Evolutionary conservation across 2,888 invertebrate genomes (phyloP).

Genomic region (Melinaea marsaeus): DNA sequence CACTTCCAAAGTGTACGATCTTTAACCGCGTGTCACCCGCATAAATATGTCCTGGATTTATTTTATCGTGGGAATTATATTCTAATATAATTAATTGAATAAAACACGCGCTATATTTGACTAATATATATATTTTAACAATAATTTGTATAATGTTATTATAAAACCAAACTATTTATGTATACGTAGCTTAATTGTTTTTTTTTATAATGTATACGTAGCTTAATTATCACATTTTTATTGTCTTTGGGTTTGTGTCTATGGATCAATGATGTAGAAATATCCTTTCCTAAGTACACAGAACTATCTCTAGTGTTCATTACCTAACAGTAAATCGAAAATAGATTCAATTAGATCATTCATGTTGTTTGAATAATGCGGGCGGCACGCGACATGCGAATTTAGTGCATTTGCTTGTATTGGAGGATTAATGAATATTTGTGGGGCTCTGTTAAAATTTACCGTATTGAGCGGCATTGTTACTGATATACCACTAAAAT

Average conservation of each 20-base stretch:
- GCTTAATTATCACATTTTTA: background rate
- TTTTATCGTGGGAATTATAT: slow-evolving; percentile 6
- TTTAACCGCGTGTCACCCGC: slow-evolving; percentile 59
- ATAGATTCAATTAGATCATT: slow-evolving; percentile 5
- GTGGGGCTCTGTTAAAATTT: slow-evolving; percentile 23
- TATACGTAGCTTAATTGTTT: too few species aligned
- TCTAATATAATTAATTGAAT: background rate
- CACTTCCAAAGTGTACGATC: slow-evolving; percentile 13
- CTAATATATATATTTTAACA: too few species aligned
- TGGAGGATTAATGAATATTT: slow-evolving; percentile 27
- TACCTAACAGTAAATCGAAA: slow-evolving; percentile 2
- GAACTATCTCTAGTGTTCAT: background rate
- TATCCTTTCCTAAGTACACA: background rate
- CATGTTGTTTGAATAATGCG: slow-evolving; percentile 45
- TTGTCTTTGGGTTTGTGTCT: background rate
- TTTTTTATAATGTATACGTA: background rate
- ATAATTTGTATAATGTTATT: too few species aligned
- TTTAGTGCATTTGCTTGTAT: slow-evolving; percentile 31
- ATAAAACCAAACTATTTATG: too few species aligned
- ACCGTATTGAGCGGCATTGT: slow-evolving; percentile 5
- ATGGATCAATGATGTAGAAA: background rate
- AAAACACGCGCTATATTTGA: too few species aligned
- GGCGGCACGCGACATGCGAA: slow-evolving; percentile 49
- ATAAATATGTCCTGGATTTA: slow-evolving; percentile 45
- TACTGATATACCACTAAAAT: too few species aligned